Conservation (phyloP, 2,888 invertebrate genomes). For the Harpagoxenus sublaevis region DNA sequence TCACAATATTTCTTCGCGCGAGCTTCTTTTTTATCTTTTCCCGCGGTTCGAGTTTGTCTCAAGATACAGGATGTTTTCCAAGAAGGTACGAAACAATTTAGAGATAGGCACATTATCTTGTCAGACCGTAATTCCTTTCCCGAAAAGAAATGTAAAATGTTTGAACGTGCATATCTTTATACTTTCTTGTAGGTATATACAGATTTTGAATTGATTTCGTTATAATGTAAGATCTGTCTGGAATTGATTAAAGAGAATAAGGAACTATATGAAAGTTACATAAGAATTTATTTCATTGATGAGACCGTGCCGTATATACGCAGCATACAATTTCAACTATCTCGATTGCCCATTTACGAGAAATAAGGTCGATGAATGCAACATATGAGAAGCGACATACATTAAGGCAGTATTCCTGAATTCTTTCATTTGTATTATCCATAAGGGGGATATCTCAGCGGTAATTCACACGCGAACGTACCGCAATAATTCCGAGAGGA, state of each 20-base stretch:
- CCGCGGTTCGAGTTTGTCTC: neutral
- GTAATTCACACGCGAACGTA: slow-evolving; percentile 31
- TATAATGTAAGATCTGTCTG: neutral
- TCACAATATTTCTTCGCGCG: neutral
- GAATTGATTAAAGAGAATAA: neutral
- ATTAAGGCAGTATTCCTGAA: slow-evolving; percentile 35
- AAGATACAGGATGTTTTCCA: neutral
- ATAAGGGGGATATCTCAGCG: neutral
- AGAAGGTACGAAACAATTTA: neutral
- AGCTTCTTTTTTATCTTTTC: neutral
- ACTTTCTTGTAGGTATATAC: neutral
- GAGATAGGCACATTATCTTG: neutral
- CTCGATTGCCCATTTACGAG: neutral
- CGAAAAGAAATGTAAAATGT: neutral
- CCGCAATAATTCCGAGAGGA: slow-evolving; percentile 35
- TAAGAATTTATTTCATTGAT: neutral
- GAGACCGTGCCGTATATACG: neutral
- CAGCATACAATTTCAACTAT: neutral
- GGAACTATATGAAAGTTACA: neutral
- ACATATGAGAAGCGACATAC: neutral
- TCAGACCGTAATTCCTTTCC: neutral
- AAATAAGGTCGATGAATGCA: slow-evolving; percentile 12
- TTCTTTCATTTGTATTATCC: slow-evolving; percentile 27
- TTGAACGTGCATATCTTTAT: neutral
- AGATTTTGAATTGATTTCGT: neutral